These are phyloP conservation scores for Cherax quadricarinatus DNA, from an alignment of 1,140 invertebrate species.

Conservation along the genomic window DNA sequence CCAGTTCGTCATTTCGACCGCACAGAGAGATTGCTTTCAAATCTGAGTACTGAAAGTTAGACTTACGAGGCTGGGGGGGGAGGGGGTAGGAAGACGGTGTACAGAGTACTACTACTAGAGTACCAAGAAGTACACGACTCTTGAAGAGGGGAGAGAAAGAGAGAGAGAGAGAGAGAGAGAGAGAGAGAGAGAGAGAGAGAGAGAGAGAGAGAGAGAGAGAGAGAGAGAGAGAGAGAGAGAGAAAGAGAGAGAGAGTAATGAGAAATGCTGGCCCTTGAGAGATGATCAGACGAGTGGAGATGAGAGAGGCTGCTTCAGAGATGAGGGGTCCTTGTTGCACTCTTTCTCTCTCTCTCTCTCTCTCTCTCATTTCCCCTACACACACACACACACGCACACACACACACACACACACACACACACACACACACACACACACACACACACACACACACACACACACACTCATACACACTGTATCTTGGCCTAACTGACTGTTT, in stretches of 20 bases:
- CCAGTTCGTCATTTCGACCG: no score
- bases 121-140: neutral
- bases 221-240: no score
- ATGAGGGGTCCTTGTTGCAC: neutral
- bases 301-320: neutral
- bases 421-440: slow-evolving; percentile 33
- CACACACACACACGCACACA: slow-evolving; percentile 25
- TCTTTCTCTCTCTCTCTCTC: no score
- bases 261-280: neutral
- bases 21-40: no score
- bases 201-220: neutral
- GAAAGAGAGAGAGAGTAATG: neutral
- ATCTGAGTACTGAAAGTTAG: no score
- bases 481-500: no score
- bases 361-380: neutral
- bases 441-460: slow-evolving; percentile 16
- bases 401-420: slow-evolving; percentile 34
- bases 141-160: neutral
- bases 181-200: neutral
- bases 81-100: no score
- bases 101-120: no score
- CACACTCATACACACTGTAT: no score
- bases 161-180: neutral
- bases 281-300: neutral
- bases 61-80: no score